Base-by-base conservation (phyloP, 2,888 invertebrate genomes). In the Ochropleura leucogaster region DNA sequence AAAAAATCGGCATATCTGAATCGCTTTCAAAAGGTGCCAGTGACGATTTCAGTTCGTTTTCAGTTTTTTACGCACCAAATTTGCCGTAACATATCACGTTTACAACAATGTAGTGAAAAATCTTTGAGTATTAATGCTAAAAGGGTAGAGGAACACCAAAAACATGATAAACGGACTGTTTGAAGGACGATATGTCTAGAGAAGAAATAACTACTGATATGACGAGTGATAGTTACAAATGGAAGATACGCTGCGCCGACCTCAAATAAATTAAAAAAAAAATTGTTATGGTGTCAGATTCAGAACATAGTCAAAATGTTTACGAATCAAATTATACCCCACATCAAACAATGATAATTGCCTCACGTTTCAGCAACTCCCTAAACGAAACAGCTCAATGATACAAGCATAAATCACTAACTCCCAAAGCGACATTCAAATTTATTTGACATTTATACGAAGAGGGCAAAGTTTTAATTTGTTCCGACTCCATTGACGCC, bases 371-470 rank as follows among this genome's bases (percentile, higher is more conserved):
- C 55, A 9, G 60, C 49, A 68, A 66, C 49, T 70, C 57, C 67
- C 62, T 68, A 78, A 81, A 80, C 67, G 79, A 78, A 72, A 79
- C 80, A 82, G 78, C 77, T 84, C 84, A 78, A 85, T 81, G 82
- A 84, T 82, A 84, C 78, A 70, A 75, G 79, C 84, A 84, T 87
- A 87, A 87, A 85, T 87, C 85, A 82, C 77, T 30, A 66, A 81
- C 77, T 82, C 74, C 75, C 77, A 73, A 66, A 82, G 75, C 85
- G 80, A 81, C 79, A 87, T 85, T 87, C 85, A 87, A 87, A 87
- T 86, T 85, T 83, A 87, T 87, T 87, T 87, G 87, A 87, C 87
- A 86, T 87, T 87, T 87, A 87, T 87, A 81, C 83, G 83, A 71
- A 77, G 83, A 85, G 75, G 87, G 85, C 40, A 83, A 87, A 87